Conservation (phyloP, 2,888 invertebrate species). For the Nematopogon swammerdamellus region DNA sequence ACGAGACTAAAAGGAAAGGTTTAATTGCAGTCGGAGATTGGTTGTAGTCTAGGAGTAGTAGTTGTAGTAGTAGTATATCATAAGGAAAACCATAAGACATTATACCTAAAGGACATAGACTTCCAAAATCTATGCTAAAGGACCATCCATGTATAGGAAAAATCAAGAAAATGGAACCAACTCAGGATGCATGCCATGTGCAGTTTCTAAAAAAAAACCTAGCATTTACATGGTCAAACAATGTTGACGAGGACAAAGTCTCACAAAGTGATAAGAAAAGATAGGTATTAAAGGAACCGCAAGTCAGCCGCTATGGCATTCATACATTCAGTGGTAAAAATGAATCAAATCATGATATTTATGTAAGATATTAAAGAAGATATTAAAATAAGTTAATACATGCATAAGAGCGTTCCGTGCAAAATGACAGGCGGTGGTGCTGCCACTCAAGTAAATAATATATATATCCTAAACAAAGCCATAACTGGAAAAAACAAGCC, state of each 20-base stretch:
- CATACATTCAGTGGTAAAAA: neutral
- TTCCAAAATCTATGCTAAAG: no score
- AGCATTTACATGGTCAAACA: constrained; percentile 1
- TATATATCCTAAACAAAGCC: no score
- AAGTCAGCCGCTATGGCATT: constrained; percentile 1
- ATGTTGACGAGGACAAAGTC: neutral
- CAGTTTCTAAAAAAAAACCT: constrained; percentile 1
- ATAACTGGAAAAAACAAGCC: no score
- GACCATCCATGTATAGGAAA: neutral
- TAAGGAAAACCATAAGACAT: no score
- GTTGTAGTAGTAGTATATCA: no score
- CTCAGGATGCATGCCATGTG: constrained; percentile 1
- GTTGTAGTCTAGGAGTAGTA: constrained; percentile 1
- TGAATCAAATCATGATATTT: neutral
- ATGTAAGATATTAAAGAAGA: neutral
- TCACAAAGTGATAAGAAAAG: constrained; percentile 1
- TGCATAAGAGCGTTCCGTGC: no score
- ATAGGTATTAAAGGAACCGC: constrained; percentile 1
- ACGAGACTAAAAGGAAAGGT: neutral
- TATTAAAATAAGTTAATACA: constrained; percentile 1
- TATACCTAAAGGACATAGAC: no score
- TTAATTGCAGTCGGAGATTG: constrained; percentile 1
- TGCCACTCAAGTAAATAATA: no score
- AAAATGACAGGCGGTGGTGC: no score
- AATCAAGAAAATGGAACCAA: constrained; percentile 1